phyloP scores from a whole-genome alignment of 2,113 vertebrate genomes.

The Ariopsis seemanni region DNA sequence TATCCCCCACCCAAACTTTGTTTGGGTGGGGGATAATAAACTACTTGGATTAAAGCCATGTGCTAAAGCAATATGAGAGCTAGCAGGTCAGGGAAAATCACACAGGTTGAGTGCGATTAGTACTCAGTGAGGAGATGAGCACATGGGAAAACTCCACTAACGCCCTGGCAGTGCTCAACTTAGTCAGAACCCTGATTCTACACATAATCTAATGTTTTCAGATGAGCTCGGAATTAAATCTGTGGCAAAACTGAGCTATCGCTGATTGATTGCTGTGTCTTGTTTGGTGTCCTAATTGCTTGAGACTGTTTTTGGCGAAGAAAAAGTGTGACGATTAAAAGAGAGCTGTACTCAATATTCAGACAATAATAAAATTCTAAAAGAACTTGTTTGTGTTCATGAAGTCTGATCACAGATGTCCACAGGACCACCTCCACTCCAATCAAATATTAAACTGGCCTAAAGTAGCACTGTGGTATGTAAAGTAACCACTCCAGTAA shows the following conservation, averaged over 20 bases:
- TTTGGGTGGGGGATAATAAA: background rate
- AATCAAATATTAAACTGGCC: slow-evolving; percentile 18
- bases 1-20: no score
- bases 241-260: background rate
- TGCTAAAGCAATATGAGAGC: background rate
- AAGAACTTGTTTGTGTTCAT: background rate
- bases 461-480: slow-evolving; percentile 15
- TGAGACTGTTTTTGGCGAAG: background rate
- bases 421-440: background rate
- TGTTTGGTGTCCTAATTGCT: background rate
- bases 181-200: background rate
- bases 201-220: slow-evolving; percentile 26
- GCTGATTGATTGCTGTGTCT: background rate
- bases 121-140: background rate
- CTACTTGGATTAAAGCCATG: background rate
- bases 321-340: background rate
- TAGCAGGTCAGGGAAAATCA: background rate
- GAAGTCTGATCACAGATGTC: background rate
- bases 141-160: background rate
- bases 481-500: background rate
- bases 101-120: background rate
- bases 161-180: background rate
- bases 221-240: slow-evolving; percentile 27
- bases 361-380: background rate
- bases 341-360: background rate